Evolutionary conservation across 2,888 invertebrate genomes (phyloP).

Genomic region (Thera britannica): DNA sequence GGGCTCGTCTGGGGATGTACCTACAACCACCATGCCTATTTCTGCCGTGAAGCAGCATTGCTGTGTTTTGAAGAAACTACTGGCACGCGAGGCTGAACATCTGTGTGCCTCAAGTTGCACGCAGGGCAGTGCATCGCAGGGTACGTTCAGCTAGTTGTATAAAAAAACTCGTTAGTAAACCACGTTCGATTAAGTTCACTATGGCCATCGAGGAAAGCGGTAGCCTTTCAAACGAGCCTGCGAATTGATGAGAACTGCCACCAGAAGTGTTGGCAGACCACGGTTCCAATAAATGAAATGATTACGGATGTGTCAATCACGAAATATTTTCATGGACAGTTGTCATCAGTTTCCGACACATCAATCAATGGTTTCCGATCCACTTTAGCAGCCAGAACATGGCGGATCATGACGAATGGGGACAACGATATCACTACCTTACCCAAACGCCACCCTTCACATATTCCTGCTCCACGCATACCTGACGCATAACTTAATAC

Average conservation of each 20-base stretch:
- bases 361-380: background rate
- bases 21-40: too few relatives aligned
- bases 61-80: too few relatives aligned
- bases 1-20: too few relatives aligned
- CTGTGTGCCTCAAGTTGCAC: too few relatives aligned
- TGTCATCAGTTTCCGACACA: background rate
- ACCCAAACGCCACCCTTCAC: background rate
- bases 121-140: too few relatives aligned
- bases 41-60: too few relatives aligned
- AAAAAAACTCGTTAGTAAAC: too few relatives aligned
- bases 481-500: conserved; percentile 17
- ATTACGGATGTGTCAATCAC: too few relatives aligned
- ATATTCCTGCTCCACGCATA: conserved; percentile 1
- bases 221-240: background rate
- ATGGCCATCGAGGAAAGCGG: background rate
- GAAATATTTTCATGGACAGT: background rate
- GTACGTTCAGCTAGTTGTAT: too few relatives aligned
- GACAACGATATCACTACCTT: background rate
- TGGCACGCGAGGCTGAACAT: too few relatives aligned
- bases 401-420: background rate
- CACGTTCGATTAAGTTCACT: too few relatives aligned
- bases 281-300: background rate
- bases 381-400: background rate
- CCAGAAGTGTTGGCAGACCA: background rate
- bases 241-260: background rate